Evolutionary conservation across 2,888 invertebrate species (phyloP), one percentile per base, ranked within the genome.

Genomic region (Drosophila anceps): DNA sequence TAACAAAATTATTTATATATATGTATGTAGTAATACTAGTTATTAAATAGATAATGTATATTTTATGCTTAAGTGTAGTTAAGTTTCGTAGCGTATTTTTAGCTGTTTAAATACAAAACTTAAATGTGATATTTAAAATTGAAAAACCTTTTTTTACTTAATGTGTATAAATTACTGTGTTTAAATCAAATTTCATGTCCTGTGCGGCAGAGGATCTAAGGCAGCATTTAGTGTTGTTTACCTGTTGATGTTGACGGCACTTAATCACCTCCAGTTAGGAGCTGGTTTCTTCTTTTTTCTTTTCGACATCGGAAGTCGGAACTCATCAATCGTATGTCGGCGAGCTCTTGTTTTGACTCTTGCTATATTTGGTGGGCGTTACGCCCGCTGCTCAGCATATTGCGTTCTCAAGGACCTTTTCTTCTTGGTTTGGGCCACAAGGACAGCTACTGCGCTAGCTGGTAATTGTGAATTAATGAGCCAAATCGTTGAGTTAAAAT

Each of bases 321-420:
- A 91, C 88, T 91, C 90, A 90, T 81, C 76, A 88, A 79, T 90
- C 76, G 74, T 82, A 70, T 81, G 71, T 78, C 73, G 84, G 88
- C 79, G 79, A 50, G 76, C 75, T 69, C 67, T 68, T 89, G 82
- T 89, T 90, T 82, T 82, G 88, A 80, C 82, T 73, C 69, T 54
- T 76, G 50, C 68, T 67, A 53, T 72, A 71, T 81, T 80, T 77
- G 83, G 87, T 73, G 81, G 83, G 75, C 69, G 78, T 79, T 58
- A 69, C 82, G 77, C 79, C 83, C 73, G 69, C 83, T 79, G 81
- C 80, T 85, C 57, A 43, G 43, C 33, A 57, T 57, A 43, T 20
- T 57, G 31, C 20, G 43, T 43, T 57, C 54, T 51, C 66, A 73
- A 61, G 73, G 64, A 76, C 68, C 48, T 60, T 59, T 59, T 58